Evolutionary conservation across 2,888 invertebrate genomes (phyloP).

Genomic region (Metalampra italica): DNA sequence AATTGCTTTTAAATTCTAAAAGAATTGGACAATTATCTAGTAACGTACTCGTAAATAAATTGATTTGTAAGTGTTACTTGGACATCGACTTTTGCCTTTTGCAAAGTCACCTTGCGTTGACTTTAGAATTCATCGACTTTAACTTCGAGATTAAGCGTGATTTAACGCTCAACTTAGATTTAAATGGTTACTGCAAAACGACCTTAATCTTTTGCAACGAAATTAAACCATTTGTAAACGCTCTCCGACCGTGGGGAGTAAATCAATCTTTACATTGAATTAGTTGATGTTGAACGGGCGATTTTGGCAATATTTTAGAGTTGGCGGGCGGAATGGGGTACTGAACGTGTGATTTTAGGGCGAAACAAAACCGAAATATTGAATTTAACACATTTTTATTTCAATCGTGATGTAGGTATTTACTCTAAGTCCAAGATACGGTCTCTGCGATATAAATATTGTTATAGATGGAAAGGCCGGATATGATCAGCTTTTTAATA

Average conservation of each 20-base stretch:
- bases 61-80: too few species aligned
- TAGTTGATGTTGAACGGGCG: conserved; percentile 68
- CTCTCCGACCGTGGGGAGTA: conserved; percentile 41
- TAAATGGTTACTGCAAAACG: conserved; percentile 2
- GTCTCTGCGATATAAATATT: too few species aligned
- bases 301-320: conserved; percentile 69
- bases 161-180: background rate
- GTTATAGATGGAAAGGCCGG: too few species aligned
- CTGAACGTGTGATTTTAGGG: background rate
- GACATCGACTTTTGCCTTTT: background rate
- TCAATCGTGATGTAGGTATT: too few species aligned
- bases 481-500: too few species aligned
- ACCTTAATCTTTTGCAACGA: conserved; percentile 47
- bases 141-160: conserved; percentile 2
- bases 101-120: too few species aligned
- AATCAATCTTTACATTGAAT: conserved; percentile 73
- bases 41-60: too few species aligned
- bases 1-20: too few species aligned
- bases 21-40: too few species aligned
- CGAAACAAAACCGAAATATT: too few species aligned
- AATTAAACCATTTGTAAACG: conserved; percentile 69
- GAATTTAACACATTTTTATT: too few species aligned
- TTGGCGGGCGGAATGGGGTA: conserved; percentile 43
- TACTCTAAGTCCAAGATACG: too few species aligned
- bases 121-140: background rate